Conservation (phyloP, 2,113 vertebrate species). For the Turdus rufiventris region DNA sequence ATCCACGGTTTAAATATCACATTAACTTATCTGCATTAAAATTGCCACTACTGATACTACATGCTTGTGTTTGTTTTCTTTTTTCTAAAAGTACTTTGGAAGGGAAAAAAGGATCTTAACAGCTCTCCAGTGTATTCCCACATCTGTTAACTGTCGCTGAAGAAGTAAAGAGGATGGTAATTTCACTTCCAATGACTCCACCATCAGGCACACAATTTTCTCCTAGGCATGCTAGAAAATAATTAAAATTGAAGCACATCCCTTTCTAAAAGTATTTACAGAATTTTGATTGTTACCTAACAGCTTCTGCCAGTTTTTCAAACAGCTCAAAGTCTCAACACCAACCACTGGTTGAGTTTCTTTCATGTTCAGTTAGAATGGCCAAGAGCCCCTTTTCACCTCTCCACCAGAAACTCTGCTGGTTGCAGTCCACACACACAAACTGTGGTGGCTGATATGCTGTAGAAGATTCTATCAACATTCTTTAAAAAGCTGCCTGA, state of each 20-base stretch:
- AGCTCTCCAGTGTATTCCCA: neutral
- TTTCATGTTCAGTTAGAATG: neutral
- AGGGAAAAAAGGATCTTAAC: neutral
- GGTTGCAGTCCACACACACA: neutral
- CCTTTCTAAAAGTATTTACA: neutral
- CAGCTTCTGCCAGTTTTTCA: neutral
- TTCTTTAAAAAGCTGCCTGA: neutral
- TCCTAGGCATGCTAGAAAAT: neutral
- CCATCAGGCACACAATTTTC: neutral
- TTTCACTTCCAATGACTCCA: neutral
- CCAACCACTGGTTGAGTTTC: neutral
- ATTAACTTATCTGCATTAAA: neutral
- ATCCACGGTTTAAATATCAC: neutral
- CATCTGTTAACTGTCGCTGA: neutral
- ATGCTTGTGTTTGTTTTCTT: neutral
- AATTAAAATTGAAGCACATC: neutral
- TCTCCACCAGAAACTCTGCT: neutral
- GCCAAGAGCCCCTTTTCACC: neutral
- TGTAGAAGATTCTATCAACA: neutral
- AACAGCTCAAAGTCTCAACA: neutral
- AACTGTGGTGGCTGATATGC: fast-evolving
- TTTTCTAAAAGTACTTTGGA: neutral
- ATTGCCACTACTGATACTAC: neutral
- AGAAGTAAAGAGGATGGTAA: neutral
- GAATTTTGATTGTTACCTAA: neutral